Percentiles rank a stretch among this genome's conserved stretches.
phyloP scores from a whole-genome alignment of 2,797 vertebrate genomes.

The Tapera naevia region DNA sequence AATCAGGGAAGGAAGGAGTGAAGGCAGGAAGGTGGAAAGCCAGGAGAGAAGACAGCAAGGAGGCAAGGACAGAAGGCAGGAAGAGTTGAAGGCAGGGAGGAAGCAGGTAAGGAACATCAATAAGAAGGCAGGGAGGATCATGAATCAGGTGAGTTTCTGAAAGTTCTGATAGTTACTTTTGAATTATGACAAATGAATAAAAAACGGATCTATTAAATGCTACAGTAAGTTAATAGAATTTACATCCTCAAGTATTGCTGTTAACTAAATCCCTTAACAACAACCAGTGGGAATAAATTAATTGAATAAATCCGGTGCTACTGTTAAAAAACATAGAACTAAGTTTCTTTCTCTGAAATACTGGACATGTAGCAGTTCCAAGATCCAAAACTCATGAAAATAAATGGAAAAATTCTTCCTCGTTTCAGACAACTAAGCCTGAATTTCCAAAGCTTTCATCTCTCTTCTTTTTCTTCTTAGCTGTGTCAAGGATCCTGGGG shows the following conservation, averaged over 20 bases:
- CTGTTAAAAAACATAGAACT: not conserved
- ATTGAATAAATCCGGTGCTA: not conserved
- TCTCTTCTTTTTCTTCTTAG: not conserved
- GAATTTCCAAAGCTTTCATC: not conserved
- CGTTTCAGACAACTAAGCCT: not conserved
- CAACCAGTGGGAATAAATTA: not conserved
- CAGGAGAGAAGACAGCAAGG: no score
- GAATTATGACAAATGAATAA: not conserved
- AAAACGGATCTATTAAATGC: not conserved
- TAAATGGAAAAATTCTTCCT: not conserved
- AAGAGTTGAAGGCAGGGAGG: not conserved
- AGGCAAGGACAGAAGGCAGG: not conserved
- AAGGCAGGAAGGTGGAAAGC: no score
- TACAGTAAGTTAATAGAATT: not conserved
- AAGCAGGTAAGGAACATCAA: not conserved
- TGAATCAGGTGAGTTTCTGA: not conserved
- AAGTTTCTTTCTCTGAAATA: not conserved
- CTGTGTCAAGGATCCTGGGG: not conserved
- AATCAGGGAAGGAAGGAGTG: not conserved
- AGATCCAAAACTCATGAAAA: not conserved
- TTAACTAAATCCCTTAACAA: not conserved
- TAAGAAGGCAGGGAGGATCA: not conserved
- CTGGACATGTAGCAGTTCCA: not conserved
- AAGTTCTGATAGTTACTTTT: not conserved
- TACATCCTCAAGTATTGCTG: not conserved